Base-by-base conservation (phyloP, 1,140 invertebrate genomes). In the Aphaenogaster floridana region DNA sequence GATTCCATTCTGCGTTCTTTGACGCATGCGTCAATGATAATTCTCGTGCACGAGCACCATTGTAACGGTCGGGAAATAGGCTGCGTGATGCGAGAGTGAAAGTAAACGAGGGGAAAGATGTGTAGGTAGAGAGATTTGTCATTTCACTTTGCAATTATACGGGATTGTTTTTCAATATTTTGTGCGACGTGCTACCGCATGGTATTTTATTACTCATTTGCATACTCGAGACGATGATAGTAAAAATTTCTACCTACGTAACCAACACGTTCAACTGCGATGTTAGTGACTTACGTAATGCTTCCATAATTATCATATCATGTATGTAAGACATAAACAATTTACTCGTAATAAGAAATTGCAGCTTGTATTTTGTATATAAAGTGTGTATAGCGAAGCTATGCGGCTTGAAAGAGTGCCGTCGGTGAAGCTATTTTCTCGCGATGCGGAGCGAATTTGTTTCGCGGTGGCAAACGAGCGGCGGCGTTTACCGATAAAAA, bases 1-100 rank as follows among this genome's bases (percentile, higher is more conserved):
- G 34, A 90, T 90, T 88, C 57, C 89, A 88, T 90, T 28, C 86
- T 88, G n/a, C 54, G 21, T 72, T 80, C 68, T 63, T 88, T 79
- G 77, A 85, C 72, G 45, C 74, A 57, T 72, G 54, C 39, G 84
- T 72, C 34, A 39, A 45, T 21, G 74, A 88, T 90, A 90, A 90
- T 85, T 90, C 86, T 86, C 80, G 42, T 3, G 45, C 28, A 9
- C 78, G 54, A 42, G 17, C 36, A 5, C 34, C 9, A 15, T n/a
- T n/a, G 34, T 45, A 21, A 21, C 11, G 13, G 13, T n/a, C 59
- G 86, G 57, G 36, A 89, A 81, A 86, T 63, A 84, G 78, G 4
- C 48, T 17, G 42, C 81, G 72, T 48, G 80, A 89, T 68, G 69
- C 72, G 79, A 72, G 74, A 71, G 48, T 84, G 59, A 66, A 89